Base-by-base conservation (phyloP, 1,140 invertebrate genomes). In the Oedothorax gibbosus region DNA sequence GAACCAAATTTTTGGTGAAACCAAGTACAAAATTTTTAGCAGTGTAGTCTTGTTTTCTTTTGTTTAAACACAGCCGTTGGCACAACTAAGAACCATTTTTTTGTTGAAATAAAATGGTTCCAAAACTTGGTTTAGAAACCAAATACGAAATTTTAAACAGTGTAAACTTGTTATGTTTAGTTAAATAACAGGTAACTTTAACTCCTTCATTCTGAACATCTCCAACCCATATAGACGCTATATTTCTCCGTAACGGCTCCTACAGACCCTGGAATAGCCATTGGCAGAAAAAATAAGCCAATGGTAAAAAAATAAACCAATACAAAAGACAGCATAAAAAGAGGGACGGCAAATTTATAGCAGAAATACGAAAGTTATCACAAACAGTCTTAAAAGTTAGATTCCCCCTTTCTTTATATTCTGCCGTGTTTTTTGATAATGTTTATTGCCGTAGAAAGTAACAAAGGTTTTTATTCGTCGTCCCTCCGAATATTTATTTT, bases 351-450 rank as follows among this genome's bases (percentile, higher is more conserved):
- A 49, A 76, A 76, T 76, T 76, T 76, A 76, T 57, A 60, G 64
- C 10, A 15, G 54, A 57, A 49, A 20, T 15, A 49, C 57, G 73
- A 49, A 62, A 54, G 54, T 76, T 76, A 76, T 76, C 73, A 62
- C 73, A 62, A 76, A 62, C 73, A 76, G 73, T 62, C 73, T 76
- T 76, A 76, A 64, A 76, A 76, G 73, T 71, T 71, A 71, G 50
- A 71, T 62, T 76, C 64, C 49, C 35, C 35, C 11, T 66, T 14
- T 18, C 21, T n/a, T 62, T 50, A 18, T 76, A 62, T 76, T 76
- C n/a, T 10, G 18, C 49, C 68, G 20, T 53, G 10, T 12, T 49
- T 15, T 76, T 64, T 76, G 73, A 76, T 76, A 76, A 76, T 76
- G 73, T 64, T 64, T 62, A 76, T 51, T 64, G 73, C 73, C 57